Percentiles rank a stretch among this genome's conserved stretches.
These are phyloP conservation scores for Passer montanus DNA, from an alignment of 2,113 vertebrate species.

Conservation along the genomic window DNA sequence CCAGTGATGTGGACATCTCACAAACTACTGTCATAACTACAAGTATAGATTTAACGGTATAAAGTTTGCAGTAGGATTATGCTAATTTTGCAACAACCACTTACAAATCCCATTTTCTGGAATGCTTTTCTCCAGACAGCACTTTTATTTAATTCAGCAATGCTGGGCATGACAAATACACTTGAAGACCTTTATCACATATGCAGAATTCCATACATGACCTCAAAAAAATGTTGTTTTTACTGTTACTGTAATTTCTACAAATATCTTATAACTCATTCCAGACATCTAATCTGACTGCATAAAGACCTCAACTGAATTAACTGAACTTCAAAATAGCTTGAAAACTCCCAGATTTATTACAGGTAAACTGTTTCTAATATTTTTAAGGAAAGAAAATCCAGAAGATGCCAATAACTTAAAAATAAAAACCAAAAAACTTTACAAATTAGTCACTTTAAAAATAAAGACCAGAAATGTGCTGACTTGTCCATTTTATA, in stretches of 20 bases:
- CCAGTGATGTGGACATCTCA: accelerated
- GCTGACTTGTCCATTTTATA: not conserved
- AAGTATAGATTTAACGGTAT: not conserved
- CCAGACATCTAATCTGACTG: not conserved
- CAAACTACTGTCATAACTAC: not conserved
- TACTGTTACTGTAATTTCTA: not conserved
- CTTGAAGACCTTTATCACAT: not conserved
- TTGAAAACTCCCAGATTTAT: not conserved
- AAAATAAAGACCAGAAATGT: not conserved
- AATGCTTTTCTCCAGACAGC: not conserved
- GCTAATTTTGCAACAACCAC: not conserved
- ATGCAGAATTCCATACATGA: not conserved
- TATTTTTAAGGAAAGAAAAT: not conserved
- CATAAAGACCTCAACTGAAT: not conserved
- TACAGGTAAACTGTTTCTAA: not conserved
- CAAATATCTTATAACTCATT: not conserved
- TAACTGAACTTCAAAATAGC: not conserved
- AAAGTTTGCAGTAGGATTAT: not conserved
- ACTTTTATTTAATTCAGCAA: not conserved
- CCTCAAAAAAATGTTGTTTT: not conserved
- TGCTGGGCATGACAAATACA: not conserved
- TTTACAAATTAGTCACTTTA: not conserved
- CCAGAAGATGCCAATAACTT: not conserved
- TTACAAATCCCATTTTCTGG: not conserved
- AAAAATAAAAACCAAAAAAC: too few relatives aligned